These are phyloP conservation scores for Plestiodon gilberti DNA, from an alignment of 2,113 vertebrate species.

Conservation along the genomic window DNA sequence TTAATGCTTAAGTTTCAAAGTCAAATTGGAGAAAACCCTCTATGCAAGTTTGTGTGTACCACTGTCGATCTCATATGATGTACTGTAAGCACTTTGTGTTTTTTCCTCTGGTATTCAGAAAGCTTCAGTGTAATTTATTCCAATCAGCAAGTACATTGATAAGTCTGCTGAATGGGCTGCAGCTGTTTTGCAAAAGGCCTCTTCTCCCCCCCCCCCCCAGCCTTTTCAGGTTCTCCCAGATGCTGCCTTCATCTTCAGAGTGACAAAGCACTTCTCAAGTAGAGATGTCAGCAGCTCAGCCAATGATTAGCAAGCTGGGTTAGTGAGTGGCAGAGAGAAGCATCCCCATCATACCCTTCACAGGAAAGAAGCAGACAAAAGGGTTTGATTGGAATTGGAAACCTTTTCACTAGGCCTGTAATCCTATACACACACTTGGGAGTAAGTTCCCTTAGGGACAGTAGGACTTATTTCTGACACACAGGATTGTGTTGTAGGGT, in stretches of 20 bases:
- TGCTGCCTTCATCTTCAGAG: constrained; percentile 48
- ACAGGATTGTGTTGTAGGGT: too few species aligned
- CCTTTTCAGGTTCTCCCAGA: constrained; percentile 68
- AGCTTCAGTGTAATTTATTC: constrained; percentile 52
- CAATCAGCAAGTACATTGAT: constrained; percentile 51
- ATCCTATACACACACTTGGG: constrained; percentile 18
- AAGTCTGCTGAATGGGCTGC: constrained; percentile 47
- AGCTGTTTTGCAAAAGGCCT: constrained; percentile 43
- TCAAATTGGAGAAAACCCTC: not conserved
- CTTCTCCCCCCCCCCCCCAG: not conserved
- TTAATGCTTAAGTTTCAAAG: constrained; percentile 34
- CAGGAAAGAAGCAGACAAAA: constrained; percentile 52
- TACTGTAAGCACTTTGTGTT: constrained; percentile 26
- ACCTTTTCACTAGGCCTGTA: not conserved
- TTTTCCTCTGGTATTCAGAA: not conserved
- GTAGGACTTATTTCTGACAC: too few species aligned
- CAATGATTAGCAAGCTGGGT: constrained; percentile 45
- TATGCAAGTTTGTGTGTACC: constrained; percentile 37
- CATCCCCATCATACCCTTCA: constrained; percentile 36
- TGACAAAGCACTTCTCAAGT: constrained; percentile 26
- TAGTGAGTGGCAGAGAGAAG: constrained; percentile 40
- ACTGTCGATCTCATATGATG: constrained; percentile 29
- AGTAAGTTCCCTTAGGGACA: not conserved
- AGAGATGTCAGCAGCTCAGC: constrained; percentile 13
- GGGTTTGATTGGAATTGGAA: constrained; percentile 64